phyloP scores from a whole-genome alignment of 1,140 invertebrate species.

The Dendroctonus valens region DNA sequence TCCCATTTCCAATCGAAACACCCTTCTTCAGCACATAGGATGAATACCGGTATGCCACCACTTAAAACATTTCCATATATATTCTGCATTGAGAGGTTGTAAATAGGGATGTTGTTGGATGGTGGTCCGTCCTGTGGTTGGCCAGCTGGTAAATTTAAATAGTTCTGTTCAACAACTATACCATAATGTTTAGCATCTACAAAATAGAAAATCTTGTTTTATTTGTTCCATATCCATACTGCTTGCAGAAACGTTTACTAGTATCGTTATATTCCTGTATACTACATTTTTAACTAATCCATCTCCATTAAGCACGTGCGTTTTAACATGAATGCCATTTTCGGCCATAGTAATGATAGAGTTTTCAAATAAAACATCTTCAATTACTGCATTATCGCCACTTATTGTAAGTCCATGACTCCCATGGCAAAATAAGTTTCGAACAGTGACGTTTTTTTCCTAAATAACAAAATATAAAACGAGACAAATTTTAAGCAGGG shows the following conservation, averaged over 20 bases:
- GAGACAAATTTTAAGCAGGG: not conserved
- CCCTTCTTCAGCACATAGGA: conserved; percentile 18
- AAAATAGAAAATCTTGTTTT: not conserved
- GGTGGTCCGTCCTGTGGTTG: not conserved
- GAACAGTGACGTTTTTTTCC: conserved; percentile 18
- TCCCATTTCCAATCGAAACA: conserved; percentile 20
- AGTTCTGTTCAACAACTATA: conserved; percentile 16
- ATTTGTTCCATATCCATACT: too few relatives aligned
- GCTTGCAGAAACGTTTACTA: not conserved
- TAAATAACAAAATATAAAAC: conserved; percentile 1
- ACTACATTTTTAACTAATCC: conserved; percentile 23
- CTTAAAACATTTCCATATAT: conserved; percentile 13
- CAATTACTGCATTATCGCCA: not conserved
- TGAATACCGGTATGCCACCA: conserved; percentile 9
- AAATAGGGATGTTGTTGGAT: conserved; percentile 15
- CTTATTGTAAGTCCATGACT: conserved; percentile 20
- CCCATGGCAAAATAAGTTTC: conserved; percentile 25
- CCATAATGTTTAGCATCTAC: conserved; percentile 12
- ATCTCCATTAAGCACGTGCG: conserved; percentile 1
- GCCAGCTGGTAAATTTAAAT: conserved; percentile 1
- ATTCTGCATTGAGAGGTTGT: conserved; percentile 9
- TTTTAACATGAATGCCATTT: conserved; percentile 30
- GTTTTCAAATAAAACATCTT: conserved; percentile 10
- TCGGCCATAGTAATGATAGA: conserved; percentile 17
- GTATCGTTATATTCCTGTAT: conserved; percentile 26